Base-by-base conservation (phyloP, 2,113 vertebrate species). In the Abramis brama region DNA sequence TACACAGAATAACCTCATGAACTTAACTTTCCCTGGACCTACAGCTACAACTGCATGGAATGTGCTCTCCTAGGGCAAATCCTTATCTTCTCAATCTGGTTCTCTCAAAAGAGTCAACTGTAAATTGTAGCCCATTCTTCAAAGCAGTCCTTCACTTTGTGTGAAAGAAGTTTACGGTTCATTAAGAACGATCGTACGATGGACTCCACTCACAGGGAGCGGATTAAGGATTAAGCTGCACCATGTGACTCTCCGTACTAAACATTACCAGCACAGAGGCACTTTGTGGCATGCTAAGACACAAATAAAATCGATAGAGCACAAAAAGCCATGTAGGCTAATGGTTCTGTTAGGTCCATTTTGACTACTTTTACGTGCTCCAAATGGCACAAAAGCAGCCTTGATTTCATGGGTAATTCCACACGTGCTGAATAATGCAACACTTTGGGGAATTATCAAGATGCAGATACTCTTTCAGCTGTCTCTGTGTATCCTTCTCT, bases 351-450 rank as follows among this genome's bases (percentile, higher is more conserved):
- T 11, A 77, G 45, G 25, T 11, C 25, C 47, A 30, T 33, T 30
- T 55, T 25, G 33, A 50, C 17, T 10, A 33, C 27, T 33, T 70
- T 25, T 27, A 71, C 70, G 6, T 52, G 66, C 9, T 62, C 7
- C 10, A 25, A 55, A 39, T 4, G 21, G 27, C 47, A n/a, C 36
- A n/a, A 1, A 60, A 73, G 52, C 25, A 33, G 33, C 15, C 2
- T 52, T 27, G 9, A 33, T 33, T 66, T 30, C 11, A 36, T 84
- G 23, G 70, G 79, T 82, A 87, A 82, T 80, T 43, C 82, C 50
- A 82, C 33, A 52, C 71, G 19, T 87, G 43, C 64, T 89, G 4
- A 81, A 89, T 89, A 87, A 87, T 89, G 64, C 43, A 89, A 25
- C 70, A 68, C n/a, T 7, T 10, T 4, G 27, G 12, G 25, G 30